Evolutionary conservation across 2,888 invertebrate genomes (phyloP).

Genomic region (Cristatella mucedo): DNA sequence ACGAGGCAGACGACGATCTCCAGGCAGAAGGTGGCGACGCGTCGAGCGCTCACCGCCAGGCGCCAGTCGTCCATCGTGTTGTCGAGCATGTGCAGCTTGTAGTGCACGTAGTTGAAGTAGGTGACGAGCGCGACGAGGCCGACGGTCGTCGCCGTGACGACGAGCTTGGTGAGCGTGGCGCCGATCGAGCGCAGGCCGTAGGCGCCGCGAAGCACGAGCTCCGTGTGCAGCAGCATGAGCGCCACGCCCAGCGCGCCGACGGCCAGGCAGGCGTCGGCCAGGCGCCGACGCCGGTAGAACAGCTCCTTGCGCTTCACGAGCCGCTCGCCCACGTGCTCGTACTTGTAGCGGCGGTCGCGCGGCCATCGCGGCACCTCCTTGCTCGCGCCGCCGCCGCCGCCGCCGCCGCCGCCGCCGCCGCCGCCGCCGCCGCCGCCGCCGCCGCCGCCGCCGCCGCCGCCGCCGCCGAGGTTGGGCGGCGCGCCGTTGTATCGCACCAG

Average conservation of each 20-base stretch:
- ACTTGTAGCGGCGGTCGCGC: not conserved
- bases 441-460: slow-evolving; percentile 1
- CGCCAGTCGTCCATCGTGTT: slow-evolving; percentile 33
- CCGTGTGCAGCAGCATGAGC: slow-evolving; percentile 32
- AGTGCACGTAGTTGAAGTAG: slow-evolving; percentile 27
- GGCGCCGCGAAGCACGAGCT: slow-evolving; percentile 20
- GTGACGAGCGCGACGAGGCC: slow-evolving; percentile 25
- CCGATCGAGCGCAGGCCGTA: slow-evolving; percentile 16
- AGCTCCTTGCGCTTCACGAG: slow-evolving; percentile 31
- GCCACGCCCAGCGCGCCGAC: slow-evolving; percentile 28
- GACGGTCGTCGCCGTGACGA: slow-evolving; percentile 18
- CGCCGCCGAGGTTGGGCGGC: too few species aligned
- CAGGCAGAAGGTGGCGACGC: slow-evolving; percentile 49
- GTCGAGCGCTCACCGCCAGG: slow-evolving; percentile 24
- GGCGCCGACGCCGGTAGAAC: slow-evolving; percentile 22
- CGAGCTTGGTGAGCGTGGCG: too few species aligned
- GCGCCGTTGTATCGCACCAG: slow-evolving; percentile 29
- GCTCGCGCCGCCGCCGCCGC: not conserved
- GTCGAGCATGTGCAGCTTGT: slow-evolving; percentile 30
- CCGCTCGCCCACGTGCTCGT: slow-evolving; percentile 30
- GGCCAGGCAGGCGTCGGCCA: slow-evolving; percentile 25
- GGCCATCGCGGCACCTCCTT: not conserved
- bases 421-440: not conserved
- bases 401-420: not conserved
- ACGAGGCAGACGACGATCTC: slow-evolving; percentile 45